Percentiles rank a stretch among this genome's conserved stretches.
Evolutionary conservation across 2,888 invertebrate genomes (phyloP).

Genomic region (Stenchaetothrips biformis): DNA sequence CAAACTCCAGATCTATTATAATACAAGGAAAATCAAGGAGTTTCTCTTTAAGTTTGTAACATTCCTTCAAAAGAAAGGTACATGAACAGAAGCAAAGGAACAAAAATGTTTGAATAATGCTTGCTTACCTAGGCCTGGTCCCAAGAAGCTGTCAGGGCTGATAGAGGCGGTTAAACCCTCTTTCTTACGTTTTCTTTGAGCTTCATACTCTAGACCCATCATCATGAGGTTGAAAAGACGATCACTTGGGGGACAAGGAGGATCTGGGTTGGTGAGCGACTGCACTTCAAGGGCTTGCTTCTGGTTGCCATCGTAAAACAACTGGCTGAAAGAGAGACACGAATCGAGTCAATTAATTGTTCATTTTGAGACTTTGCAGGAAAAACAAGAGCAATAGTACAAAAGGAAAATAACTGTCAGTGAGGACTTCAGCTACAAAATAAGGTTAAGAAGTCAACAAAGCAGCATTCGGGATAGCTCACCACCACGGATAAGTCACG

Average conservation of each 20-base stretch:
- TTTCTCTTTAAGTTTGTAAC: neutral
- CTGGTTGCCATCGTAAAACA: constrained; percentile 96
- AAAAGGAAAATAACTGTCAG: constrained; percentile 1
- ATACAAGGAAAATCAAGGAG: neutral
- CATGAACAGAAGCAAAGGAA: too few species aligned
- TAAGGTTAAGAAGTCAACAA: neutral
- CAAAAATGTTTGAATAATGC: neutral
- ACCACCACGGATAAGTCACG: constrained; percentile 26
- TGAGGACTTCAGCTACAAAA: neutral
- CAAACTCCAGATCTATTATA: constrained; percentile 82
- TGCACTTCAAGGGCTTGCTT: constrained; percentile 83
- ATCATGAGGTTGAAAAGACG: constrained; percentile 75
- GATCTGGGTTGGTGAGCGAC: constrained; percentile 80
- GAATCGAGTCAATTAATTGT: constrained; percentile 28
- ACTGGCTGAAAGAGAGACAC: constrained; percentile 63
- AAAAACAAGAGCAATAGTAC: constrained; percentile 18
- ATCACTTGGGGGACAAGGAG: constrained; percentile 94
- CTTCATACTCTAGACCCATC: constrained; percentile 79
- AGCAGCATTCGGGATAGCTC: constrained; percentile 31
- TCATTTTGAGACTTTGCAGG: constrained; percentile 24
- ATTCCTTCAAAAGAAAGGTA: neutral
- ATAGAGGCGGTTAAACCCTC: constrained; percentile 53
- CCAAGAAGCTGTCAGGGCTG: constrained; percentile 57
- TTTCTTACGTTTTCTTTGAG: constrained; percentile 58
- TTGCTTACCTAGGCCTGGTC: constrained; percentile 56